Evolutionary conservation across 2,797 vertebrate species (phyloP), one percentile per base, ranked within the genome.

Genomic region (Rallus crepitans): DNA sequence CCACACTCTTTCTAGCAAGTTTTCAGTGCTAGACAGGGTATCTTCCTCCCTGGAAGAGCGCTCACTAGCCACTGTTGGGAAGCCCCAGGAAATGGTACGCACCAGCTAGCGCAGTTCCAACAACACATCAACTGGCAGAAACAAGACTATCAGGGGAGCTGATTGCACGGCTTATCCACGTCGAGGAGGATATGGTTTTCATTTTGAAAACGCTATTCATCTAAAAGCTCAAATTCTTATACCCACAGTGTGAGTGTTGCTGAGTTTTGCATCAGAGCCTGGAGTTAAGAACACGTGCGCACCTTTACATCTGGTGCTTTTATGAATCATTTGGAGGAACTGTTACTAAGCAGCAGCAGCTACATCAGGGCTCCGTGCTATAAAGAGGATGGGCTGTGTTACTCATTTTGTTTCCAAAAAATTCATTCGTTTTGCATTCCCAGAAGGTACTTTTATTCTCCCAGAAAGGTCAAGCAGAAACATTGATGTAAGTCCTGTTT

Each of bases 401-500:
- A 70, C 76, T 97, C 88, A 91, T 96, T 94, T 93, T 31, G 83
- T 76, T 97, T 98, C 95, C 90, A 97, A 97, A 97, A 93, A 94
- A 91, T 94, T 95, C 90, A 86, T 95, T 96, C 91, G 95, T 94
- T 97, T 85, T 96, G 94, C 86, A 60, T 97, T 98, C 94, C 95
- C 96, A 97, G 94, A 96, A 98, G 94, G 92, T 97, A 80, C 94
- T 97, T 97, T 94, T 96, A 96, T 97, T 96, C 94, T 96, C 90
- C 88, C 89, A 96, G 93, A 97, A 97, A 96, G 93, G 90, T 97
- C 96, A 96, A 94, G 93, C 95, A 97, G 95, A 97, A 97, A 97
- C 90, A 91, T 96, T 97, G 97, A 97, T 98, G 91, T 96, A 98
- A 97, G 95, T 90, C 92, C 95, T 96, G 94, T 97, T 97, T 97